phyloP scores from a whole-genome alignment of 2,797 vertebrate genomes.

The Sciurus vulgaris region DNA sequence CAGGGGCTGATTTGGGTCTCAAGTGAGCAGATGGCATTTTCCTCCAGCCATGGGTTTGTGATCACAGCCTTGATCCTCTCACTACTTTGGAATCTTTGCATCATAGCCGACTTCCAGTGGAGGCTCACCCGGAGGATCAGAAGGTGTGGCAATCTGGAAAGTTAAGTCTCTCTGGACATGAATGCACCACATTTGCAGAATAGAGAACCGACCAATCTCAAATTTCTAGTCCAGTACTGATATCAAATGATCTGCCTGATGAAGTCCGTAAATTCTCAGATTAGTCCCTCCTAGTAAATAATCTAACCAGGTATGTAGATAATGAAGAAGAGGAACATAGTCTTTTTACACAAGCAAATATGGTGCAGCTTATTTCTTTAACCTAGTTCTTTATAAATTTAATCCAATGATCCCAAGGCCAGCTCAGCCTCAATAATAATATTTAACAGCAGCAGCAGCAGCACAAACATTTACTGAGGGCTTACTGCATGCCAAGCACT shows the following conservation, averaged over 20 bases:
- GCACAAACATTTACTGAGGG: neutral
- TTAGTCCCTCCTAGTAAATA: neutral
- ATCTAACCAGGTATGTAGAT: neutral
- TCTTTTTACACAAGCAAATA: neutral
- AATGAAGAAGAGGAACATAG: neutral
- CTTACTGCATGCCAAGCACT: neutral
- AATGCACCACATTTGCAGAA: rapidly evolving
- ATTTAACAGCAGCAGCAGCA: neutral
- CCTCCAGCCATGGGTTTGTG: neutral
- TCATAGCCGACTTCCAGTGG: neutral
- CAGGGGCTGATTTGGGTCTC: neutral
- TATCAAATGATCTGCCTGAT: neutral
- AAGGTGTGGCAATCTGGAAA: too few relatives aligned
- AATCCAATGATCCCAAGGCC: neutral
- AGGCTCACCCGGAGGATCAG: neutral
- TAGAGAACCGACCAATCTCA: neutral
- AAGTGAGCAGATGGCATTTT: neutral
- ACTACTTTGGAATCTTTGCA: neutral
- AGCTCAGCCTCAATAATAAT: neutral
- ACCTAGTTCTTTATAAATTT: neutral
- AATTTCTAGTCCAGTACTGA: neutral
- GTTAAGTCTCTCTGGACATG: neutral
- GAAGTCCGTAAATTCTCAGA: neutral
- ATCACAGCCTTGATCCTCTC: neutral
- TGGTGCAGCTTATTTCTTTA: neutral